phyloP scores from a whole-genome alignment of 2,797 vertebrate species.

The Poecilia picta region DNA sequence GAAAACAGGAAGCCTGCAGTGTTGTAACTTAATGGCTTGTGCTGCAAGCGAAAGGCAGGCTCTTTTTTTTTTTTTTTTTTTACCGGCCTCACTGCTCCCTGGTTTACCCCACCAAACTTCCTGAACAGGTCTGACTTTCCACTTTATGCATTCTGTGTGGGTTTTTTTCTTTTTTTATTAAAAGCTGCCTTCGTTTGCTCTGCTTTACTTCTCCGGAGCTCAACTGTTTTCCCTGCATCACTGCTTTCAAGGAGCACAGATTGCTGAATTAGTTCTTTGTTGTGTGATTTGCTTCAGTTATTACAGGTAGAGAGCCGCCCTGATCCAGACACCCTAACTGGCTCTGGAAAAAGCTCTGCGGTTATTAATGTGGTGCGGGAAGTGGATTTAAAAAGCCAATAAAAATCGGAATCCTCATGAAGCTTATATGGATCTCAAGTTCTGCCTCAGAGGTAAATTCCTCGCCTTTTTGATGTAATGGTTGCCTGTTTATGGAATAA shows the following conservation, averaged over 20 bases:
- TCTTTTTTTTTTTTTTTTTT: constrained; percentile 26
- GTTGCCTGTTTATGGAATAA: constrained; percentile 78
- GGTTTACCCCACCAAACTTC: constrained; percentile 56
- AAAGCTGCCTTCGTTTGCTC: constrained; percentile 25
- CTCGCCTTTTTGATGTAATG: constrained; percentile 74
- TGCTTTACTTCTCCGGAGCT: constrained; percentile 32
- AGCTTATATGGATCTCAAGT: constrained; percentile 75
- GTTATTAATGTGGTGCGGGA: constrained; percentile 64
- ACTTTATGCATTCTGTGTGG: neutral
- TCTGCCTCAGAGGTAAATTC: constrained; percentile 77
- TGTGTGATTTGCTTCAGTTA: constrained; percentile 66
- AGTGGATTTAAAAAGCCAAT: constrained; percentile 69
- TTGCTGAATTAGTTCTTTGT: constrained; percentile 53
- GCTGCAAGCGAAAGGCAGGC: constrained; percentile 52
- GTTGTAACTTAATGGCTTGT: constrained; percentile 69
- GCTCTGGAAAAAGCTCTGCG: constrained; percentile 41
- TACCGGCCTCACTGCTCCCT: constrained; percentile 40
- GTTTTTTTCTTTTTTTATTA: neutral
- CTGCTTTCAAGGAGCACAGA: constrained; percentile 54
- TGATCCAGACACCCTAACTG: constrained; percentile 46
- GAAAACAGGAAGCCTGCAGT: constrained; percentile 69
- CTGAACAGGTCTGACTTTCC: constrained; percentile 51
- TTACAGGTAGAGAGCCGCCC: constrained; percentile 54
- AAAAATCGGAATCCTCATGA: constrained; percentile 63
- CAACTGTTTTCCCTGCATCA: constrained; percentile 55